phyloP scores from a whole-genome alignment of 2,113 vertebrate species.

The Ptilorrhoa leucosticta region DNA sequence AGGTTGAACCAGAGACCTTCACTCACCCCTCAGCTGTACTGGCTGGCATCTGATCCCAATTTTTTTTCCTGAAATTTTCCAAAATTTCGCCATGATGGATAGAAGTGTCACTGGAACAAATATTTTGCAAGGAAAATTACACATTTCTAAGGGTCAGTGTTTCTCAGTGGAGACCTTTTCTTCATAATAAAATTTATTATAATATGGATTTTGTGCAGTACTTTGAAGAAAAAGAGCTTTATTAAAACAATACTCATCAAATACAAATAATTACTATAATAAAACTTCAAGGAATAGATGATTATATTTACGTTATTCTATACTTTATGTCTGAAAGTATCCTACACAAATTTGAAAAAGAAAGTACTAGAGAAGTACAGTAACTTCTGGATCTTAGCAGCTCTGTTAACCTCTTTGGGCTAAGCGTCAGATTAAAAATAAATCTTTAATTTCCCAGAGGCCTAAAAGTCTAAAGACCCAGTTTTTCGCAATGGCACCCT shows the following conservation, averaged over 20 bases:
- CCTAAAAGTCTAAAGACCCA: not conserved
- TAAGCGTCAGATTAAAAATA: not conserved
- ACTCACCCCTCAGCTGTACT: not conserved
- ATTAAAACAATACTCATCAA: not conserved
- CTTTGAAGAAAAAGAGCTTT: not conserved
- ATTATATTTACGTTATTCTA: not conserved
- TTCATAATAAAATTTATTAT: not conserved
- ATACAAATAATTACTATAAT: not conserved
- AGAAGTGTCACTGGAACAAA: not conserved
- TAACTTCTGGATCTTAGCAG: not conserved
- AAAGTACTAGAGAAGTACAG: not conserved
- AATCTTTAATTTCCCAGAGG: not conserved
- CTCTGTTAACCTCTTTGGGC: not conserved
- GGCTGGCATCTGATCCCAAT: not conserved
- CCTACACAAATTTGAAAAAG: not conserved
- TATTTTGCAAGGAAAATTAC: not conserved
- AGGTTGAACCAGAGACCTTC: not conserved
- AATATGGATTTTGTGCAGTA: not conserved
- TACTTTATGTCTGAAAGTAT: not conserved
- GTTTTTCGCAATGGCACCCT: not conserved
- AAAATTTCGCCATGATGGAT: not conserved
- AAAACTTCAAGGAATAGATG: not conserved
- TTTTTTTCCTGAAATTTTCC: not conserved
- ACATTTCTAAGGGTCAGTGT: not conserved
- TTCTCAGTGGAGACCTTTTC: not conserved